Evolutionary conservation across 2,113 vertebrate species (phyloP).

Genomic region (Sarotherodon lohbergeri): DNA sequence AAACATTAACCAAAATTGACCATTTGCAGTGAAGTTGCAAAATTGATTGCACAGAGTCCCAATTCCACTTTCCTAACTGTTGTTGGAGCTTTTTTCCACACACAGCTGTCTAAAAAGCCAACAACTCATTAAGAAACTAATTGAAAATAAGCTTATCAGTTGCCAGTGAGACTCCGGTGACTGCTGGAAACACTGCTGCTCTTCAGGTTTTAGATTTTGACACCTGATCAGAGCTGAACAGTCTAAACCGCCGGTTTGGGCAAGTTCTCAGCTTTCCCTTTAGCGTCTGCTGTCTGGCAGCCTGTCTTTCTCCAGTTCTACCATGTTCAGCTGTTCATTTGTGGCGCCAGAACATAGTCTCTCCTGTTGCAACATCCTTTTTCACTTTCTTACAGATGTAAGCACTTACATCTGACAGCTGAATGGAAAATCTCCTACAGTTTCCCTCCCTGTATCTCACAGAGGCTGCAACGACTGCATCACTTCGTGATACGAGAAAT

Average conservation of each 20-base stretch:
- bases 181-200: background rate
- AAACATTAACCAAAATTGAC: background rate
- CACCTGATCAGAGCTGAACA: slow-evolving; percentile 5
- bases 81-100: background rate
- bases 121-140: background rate
- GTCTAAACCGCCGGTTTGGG: background rate
- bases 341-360: background rate
- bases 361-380: background rate
- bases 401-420: background rate
- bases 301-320: background rate
- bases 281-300: background rate
- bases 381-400: background rate
- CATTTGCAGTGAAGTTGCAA: background rate
- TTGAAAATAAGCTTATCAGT: background rate
- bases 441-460: background rate
- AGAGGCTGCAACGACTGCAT: background rate
- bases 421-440: background rate
- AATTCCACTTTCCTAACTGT: background rate
- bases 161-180: background rate
- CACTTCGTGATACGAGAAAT: background rate
- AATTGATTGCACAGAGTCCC: background rate
- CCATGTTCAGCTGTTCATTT: background rate
- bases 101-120: background rate
- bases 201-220: background rate
- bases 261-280: background rate